Base-by-base conservation (phyloP, 2,113 vertebrate species). In the Brachyhypopomus gauderio region DNA sequence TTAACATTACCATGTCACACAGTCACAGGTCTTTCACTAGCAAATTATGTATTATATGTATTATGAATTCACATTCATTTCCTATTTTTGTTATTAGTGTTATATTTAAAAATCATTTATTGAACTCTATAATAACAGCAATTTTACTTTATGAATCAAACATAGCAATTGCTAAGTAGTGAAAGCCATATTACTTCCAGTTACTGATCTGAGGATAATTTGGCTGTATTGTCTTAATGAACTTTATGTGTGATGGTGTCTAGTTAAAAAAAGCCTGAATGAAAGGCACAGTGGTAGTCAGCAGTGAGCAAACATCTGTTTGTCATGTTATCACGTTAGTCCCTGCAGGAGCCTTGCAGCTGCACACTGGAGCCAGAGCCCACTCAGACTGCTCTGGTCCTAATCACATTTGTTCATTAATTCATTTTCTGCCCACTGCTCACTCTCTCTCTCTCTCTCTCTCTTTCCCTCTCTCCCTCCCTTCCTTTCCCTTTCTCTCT, bases 341-440 rank as follows among this genome's bases (percentile, higher is more conserved):
- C 87, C 83, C 84, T 90, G 88, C 86, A 91, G 89, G 90, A 93
- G 86, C 84, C 86, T 75, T 36, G 11, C 20, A 38, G 30, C 87
- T 87, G 23, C 88, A 86, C 90, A 87, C 89, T 91, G 92, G 91
- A 92, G 91, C 91, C 90, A 89, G 90, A 87, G 87, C 88, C 88
- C 86, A 88, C 85, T 92, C 88, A 89, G 88, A 82, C 87, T 88
- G 87, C 85, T 87, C 89, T 86, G 89, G 88, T 91, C 87, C 89
- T 92, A 92, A 93, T 92, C 90, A 89, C 89, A 91, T 94, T 93
- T 92, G 83, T 90, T 92, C 87, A 91, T 92, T 93, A 91, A 92
- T 93, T 90, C 87, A 90, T 92, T 92, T 93, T 92, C 88, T 90
- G 85, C 89, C 89, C 88, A 92, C 90, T 93, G 91, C 89, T 88